These are phyloP conservation scores for Formica selysi DNA, from an alignment of 1,140 invertebrate genomes.

Conservation along the genomic window DNA sequence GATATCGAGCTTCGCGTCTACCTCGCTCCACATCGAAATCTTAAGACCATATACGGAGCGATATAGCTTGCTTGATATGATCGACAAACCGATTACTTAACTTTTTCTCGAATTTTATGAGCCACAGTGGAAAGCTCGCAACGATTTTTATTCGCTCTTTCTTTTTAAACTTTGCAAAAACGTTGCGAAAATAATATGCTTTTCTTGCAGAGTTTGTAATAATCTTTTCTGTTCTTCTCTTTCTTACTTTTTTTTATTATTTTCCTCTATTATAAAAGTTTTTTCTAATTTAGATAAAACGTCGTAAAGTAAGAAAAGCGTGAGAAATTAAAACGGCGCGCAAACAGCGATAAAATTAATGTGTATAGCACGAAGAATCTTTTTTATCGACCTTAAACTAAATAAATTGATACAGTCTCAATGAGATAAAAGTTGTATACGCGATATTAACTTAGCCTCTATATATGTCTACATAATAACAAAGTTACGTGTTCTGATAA, in stretches of 20 bases:
- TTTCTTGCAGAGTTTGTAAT: not conserved
- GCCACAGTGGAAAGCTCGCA: not conserved
- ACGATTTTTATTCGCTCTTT: not conserved
- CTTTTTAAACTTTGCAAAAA: not conserved
- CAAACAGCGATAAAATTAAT: not conserved
- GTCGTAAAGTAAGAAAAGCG: not conserved
- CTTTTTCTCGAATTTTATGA: constrained; percentile 33
- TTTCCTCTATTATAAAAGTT: not conserved
- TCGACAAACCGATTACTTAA: constrained; percentile 51
- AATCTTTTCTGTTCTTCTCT: not conserved
- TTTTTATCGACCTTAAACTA: constrained; percentile 19
- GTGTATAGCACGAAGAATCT: not conserved
- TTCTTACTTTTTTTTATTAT: not conserved
- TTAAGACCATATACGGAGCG: not conserved
- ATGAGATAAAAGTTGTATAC: not conserved
- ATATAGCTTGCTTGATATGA: constrained; percentile 30
- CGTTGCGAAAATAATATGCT: not conserved
- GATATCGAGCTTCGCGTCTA: constrained; percentile 48
- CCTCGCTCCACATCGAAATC: constrained; percentile 26
- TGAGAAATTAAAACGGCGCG: not conserved
- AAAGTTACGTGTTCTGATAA: constrained; percentile 33
- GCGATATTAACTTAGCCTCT: constrained; percentile 27
- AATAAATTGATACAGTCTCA: not conserved
- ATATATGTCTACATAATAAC: constrained; percentile 11
- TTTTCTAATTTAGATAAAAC: not conserved